Conservation (phyloP, 1,140 invertebrate species). For the Drosophila azteca region DNA sequence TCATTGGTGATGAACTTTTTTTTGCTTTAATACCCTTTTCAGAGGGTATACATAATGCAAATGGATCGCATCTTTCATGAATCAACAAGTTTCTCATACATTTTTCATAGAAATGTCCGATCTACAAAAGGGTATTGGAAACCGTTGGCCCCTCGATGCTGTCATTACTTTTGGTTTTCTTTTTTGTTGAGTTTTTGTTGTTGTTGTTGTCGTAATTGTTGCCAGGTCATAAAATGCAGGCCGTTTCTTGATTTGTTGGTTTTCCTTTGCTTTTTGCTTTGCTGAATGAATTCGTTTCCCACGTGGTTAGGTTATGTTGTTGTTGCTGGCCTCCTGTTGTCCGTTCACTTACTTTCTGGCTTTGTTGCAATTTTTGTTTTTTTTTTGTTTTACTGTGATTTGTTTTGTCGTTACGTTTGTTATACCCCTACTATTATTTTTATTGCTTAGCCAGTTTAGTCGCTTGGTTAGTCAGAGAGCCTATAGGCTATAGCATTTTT, state of each 20-base stretch:
- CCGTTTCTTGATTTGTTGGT: conserved; percentile 40
- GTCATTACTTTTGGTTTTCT: conserved; percentile 30
- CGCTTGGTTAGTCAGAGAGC: no score
- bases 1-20: conserved; percentile 7
- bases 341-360: conserved; percentile 48
- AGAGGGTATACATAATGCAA: no score
- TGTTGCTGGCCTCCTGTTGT: conserved; percentile 18
- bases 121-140: background rate
- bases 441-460: no score
- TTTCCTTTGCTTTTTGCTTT: conserved; percentile 19
- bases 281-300: conserved; percentile 61
- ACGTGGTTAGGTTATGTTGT: conserved; percentile 57
- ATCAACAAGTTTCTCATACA: no score
- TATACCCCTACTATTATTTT: background rate
- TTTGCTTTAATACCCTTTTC: no score
- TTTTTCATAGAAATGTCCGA: no score
- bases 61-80: no score
- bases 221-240: conserved; percentile 55
- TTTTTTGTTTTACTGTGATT: conserved; percentile 7
- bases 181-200: conserved; percentile 26
- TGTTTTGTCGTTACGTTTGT: background rate
- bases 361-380: conserved; percentile 32
- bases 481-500: background rate
- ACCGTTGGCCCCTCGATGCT: background rate
- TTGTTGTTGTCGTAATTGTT: conserved; percentile 44